Conservation (phyloP, 2,797 vertebrate genomes). For the Acanthornis magna region DNA sequence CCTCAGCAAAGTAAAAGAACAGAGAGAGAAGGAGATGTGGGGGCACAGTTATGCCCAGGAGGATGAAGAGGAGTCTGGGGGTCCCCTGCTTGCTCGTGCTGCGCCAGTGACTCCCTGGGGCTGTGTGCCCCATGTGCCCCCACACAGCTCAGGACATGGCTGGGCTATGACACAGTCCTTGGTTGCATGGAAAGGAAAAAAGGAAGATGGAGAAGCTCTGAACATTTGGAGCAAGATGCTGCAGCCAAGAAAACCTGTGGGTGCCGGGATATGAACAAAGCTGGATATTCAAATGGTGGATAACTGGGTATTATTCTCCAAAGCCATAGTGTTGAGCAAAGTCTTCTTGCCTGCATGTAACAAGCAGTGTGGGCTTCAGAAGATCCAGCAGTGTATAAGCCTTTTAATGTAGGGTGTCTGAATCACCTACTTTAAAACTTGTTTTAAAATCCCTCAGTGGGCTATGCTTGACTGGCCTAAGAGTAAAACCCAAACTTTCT, state of each 20-base stretch:
- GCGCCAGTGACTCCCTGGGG: no score
- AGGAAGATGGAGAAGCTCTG: fast-evolving
- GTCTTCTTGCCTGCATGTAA: background rate
- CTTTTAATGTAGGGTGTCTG: background rate
- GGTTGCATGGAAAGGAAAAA: background rate
- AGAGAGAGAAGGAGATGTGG: background rate
- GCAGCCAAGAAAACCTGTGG: background rate
- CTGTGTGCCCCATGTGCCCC: background rate
- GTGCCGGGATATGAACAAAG: background rate
- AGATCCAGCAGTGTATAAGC: background rate
- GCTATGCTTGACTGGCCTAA: background rate
- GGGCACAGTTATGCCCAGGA: background rate
- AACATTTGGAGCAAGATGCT: background rate
- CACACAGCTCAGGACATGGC: fast-evolving
- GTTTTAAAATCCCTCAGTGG: background rate
- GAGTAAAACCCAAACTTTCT: background rate
- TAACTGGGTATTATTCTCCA: background rate
- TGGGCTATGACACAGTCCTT: fast-evolving
- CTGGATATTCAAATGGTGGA: background rate
- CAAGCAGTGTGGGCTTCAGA: background rate
- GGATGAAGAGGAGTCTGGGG: background rate
- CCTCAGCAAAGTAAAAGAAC: background rate
- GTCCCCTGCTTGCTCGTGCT: fast-evolving
- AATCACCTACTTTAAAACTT: background rate
- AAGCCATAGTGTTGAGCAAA: background rate